Base-by-base conservation (phyloP, 2,113 vertebrate species). In the Hirundichthys speculiger region DNA sequence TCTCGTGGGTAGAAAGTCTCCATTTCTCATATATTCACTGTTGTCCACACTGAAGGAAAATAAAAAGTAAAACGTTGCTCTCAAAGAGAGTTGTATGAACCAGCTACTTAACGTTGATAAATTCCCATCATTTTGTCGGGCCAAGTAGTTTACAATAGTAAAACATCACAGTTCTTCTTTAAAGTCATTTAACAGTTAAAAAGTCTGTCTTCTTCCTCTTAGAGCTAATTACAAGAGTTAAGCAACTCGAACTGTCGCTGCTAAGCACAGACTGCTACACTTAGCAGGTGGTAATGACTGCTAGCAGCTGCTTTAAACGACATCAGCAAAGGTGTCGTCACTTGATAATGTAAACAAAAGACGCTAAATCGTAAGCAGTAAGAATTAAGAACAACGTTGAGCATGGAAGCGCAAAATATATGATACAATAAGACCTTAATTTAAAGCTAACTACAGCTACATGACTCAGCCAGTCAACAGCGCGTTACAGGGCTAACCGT, bases 11-110 rank as follows among this genome's bases (percentile, higher is more conserved):
- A 98, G 64, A 78, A 99, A 99, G 67, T 98, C 97, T 18, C 97
- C 97, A 27, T 99, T 99, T 20, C 97, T 88, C 97, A 99, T 99
- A 64, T 97, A 98, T 59, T 98, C 97, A 6, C 97, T 99, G 93
- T 99, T 99, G 83, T 99, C 97, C 46, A 99, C 96, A 5, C 97
- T 99, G 82, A 0, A 18, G 43, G 19, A 0, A 0, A 21, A 59
- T 13, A 1, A 45, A 2, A 1, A 43, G 27, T 55, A 75, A 14
- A 43, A 39, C 3, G 8, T 15, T 4, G 20, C 13, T 19, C 10
- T 40, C 3, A 9, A 3, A 27, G 3, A 27, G 3, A 27, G 25
- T 27, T 4, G 3, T 27, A 4, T 27, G 25, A 27, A 27, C 25
- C 25, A 27, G 3, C 3, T 27, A 27, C 6, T 34, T 34, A 34